A percentile compares a stretch with the other conserved stretches of the same genome.
Conservation (phyloP, 2,888 invertebrate genomes). For the Leuctra nigra region DNA sequence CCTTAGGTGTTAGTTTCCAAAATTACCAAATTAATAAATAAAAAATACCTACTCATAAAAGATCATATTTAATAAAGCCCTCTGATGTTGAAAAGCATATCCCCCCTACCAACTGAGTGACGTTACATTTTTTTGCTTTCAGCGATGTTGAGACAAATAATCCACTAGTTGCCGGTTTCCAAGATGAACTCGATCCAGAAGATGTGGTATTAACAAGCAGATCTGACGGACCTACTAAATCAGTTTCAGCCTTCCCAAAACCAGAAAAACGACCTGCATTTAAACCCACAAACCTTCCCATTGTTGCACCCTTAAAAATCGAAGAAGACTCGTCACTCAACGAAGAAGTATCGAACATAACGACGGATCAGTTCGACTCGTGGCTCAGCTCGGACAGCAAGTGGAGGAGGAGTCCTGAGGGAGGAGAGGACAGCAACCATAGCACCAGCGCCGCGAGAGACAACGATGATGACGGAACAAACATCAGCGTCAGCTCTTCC, state of each 20-base stretch:
- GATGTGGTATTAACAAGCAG: conserved; percentile 38
- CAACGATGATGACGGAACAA: conserved; percentile 17
- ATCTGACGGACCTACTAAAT: conserved; percentile 19
- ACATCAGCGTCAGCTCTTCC: conserved; percentile 34
- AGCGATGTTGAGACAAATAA: conserved; percentile 65
- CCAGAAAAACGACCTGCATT: conserved; percentile 11
- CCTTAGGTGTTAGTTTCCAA: too few species aligned
- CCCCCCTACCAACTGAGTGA: too few species aligned
- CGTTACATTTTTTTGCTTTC: too few species aligned
- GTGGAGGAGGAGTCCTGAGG: conserved; percentile 69
- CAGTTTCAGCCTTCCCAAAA: conserved; percentile 1
- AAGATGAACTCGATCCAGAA: conserved; percentile 74
- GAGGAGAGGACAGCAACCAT: conserved; percentile 44
- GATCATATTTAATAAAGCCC: too few species aligned
- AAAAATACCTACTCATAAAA: too few species aligned
- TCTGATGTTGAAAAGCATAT: too few species aligned
- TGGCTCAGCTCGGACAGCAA: conserved; percentile 63
- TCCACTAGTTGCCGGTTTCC: conserved; percentile 74
- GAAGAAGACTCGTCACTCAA: conserved; percentile 10
- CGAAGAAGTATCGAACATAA: conserved; percentile 22
- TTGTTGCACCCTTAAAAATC: conserved; percentile 1
- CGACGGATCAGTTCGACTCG: conserved; percentile 43
- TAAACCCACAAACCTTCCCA: conserved; percentile 28
- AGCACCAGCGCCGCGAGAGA: conserved; percentile 17
- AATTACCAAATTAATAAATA: too few species aligned